These are phyloP conservation scores for Kuschelorhynchus macadamiae DNA, from an alignment of 2,888 invertebrate species.

Conservation along the genomic window DNA sequence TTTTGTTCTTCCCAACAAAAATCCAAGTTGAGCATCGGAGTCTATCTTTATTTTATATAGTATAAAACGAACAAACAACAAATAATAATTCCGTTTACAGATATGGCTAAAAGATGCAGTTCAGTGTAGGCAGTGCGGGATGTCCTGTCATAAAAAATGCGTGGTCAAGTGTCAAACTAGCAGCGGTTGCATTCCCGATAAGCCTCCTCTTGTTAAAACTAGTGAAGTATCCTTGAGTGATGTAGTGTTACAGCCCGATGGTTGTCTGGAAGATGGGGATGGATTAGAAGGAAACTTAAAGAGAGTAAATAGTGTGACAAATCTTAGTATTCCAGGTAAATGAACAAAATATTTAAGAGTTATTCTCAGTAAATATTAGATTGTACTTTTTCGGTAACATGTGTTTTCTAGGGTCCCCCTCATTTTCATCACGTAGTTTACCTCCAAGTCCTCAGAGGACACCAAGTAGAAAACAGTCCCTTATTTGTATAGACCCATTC, in stretches of 20 bases:
- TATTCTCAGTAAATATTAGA: constrained; percentile 17
- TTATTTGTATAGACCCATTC: constrained; percentile 75
- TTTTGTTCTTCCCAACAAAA: no score
- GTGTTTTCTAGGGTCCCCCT: constrained; percentile 69
- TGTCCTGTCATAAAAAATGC: constrained; percentile 97
- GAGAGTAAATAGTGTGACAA: constrained; percentile 80
- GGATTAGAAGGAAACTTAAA: constrained; percentile 72
- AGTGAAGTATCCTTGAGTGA: constrained; percentile 55
- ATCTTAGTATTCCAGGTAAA: constrained; percentile 76
- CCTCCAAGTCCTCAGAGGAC: constrained; percentile 85
- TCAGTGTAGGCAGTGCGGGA: constrained; percentile 89
- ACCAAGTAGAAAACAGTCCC: constrained; percentile 79
- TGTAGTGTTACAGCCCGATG: constrained; percentile 62
- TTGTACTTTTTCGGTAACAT: no score
- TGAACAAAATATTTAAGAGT: not conserved
- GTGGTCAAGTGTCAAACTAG: constrained; percentile 86
- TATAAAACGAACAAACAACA: no score
- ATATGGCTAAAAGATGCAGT: constrained; percentile 98
- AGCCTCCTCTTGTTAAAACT: constrained; percentile 52
- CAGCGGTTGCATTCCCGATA: constrained; percentile 71
- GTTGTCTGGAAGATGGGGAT: constrained; percentile 51
- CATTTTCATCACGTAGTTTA: constrained; percentile 72
- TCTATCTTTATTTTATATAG: no score
- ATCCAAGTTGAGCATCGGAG: no score
- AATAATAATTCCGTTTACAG: no score